Base-by-base conservation (phyloP, 2,888 invertebrate genomes). In the Rotaria socialis region DNA sequence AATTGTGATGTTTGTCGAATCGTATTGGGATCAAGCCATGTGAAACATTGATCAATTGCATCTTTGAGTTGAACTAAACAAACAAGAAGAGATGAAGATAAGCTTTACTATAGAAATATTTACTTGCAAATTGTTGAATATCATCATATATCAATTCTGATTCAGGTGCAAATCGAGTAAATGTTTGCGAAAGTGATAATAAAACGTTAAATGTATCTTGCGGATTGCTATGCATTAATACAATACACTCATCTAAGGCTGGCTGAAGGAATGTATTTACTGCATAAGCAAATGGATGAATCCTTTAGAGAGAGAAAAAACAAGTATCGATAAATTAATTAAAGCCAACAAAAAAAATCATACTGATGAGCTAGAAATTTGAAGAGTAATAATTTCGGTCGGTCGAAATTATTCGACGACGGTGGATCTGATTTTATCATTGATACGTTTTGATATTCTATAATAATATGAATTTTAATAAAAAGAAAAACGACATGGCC, bases 321-420 rank as follows among this genome's bases (percentile, higher is more conserved):
- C n/a, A 27, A 60, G 16, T 35, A 35, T 35, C 6, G 22, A 22
- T 41, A 7, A 41, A 74, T 74, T 35, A 74, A 22, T 10, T 2
- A 41, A 67, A 67, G 41, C 47, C 50, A 80, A 80, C n/a, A 11
- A n/a, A 24, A 10, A 80, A 80, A n/a, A 24, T 47, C 47, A n/a
- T 80, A 80, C 80, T 80, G 80, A 80, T 80, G 80, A 24, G 47
- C 43, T n/a, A 80, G 24, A 80, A 80, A 80, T 80, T 80, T 80
- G 47, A 80, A 43, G 16, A 80, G 80, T 80, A 47, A 43, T n/a
- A 80, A 10, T 80, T 80, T 80, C 22, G 80, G 47, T 80, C 80
- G 80, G 47, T 43, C 80, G 14, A 80, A 80, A 41, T 41, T 67
- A 35, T 0, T 67, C 47, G 80, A 47, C n/a, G 47, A 16, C 24